A percentile compares a stretch with the other conserved stretches of the same genome.
Evolutionary conservation across 2,113 vertebrate species (phyloP).

Genomic region (Cryptomyrus ogoouensis): DNA sequence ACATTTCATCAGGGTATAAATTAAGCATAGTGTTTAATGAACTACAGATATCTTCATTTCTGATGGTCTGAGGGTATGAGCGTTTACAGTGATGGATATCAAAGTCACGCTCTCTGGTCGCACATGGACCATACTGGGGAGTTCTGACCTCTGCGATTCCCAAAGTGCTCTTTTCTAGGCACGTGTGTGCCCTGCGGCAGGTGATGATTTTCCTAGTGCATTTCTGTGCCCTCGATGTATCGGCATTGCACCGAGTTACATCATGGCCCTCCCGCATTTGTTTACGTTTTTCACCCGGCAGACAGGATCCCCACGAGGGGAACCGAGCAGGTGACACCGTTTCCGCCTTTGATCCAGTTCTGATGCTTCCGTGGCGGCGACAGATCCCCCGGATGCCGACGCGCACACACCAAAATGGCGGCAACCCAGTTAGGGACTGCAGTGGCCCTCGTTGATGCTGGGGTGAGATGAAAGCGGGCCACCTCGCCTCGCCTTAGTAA

Average conservation of each 20-base stretch:
- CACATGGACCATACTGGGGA: neutral
- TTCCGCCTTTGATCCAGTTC: constrained; percentile 8
- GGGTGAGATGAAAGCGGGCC: neutral
- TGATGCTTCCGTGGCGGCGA: neutral
- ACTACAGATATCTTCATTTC: neutral
- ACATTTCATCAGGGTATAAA: neutral
- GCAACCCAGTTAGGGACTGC: neutral
- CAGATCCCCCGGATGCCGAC: no score
- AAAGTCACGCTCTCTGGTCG: neutral
- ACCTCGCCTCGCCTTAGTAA: neutral
- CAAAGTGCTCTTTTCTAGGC: neutral
- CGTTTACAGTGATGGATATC: neutral
- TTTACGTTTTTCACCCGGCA: constrained; percentile 13
- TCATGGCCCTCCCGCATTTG: constrained; percentile 26
- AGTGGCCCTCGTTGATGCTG: neutral
- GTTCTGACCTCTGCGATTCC: neutral
- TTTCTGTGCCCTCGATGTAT: constrained; percentile 16
- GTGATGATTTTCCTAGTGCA: neutral
- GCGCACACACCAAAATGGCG: neutral
- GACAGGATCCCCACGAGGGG: neutral
- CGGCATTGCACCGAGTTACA: constrained; percentile 33
- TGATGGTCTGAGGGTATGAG: neutral
- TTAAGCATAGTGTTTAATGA: neutral
- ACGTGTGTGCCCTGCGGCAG: neutral
- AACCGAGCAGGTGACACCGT: constrained; percentile 5